phyloP scores from a whole-genome alignment of 2,888 invertebrate genomes.

The Eupithecia pulchellata region DNA sequence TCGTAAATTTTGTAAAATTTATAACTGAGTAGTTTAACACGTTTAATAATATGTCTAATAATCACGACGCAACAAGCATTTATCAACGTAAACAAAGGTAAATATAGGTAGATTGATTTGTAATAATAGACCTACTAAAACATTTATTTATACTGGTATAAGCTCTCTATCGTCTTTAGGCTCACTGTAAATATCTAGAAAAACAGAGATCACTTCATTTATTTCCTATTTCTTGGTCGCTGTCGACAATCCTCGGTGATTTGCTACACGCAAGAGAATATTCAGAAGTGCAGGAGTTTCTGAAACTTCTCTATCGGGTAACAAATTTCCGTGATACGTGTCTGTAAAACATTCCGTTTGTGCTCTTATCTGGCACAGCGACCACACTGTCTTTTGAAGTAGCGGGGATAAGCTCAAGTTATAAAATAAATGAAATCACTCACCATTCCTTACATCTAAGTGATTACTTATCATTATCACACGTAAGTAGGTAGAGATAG shows the following conservation, averaged over 20 bases:
- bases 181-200: slow-evolving; percentile 72
- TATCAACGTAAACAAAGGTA: slow-evolving; percentile 81
- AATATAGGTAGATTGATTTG: slow-evolving; percentile 77
- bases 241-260: slow-evolving; percentile 16
- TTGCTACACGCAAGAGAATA: slow-evolving; percentile 27
- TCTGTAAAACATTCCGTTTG: slow-evolving; percentile 15
- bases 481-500: slow-evolving; percentile 38
- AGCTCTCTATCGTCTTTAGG: slow-evolving; percentile 83
- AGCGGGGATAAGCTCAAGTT: slow-evolving; percentile 59
- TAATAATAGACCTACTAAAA: slow-evolving; percentile 81
- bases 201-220: slow-evolving; percentile 68
- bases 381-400: slow-evolving; percentile 35
- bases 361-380: slow-evolving; percentile 26
- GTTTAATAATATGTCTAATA: slow-evolving; percentile 70
- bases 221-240: slow-evolving; percentile 27
- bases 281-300: slow-evolving; percentile 39
- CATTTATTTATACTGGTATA: slow-evolving; percentile 78
- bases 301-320: slow-evolving; percentile 23
- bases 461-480: slow-evolving; percentile 53
- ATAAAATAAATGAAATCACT: slow-evolving; percentile 55
- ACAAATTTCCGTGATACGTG: slow-evolving; percentile 21
- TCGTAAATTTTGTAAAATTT: slow-evolving; percentile 50
- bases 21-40: slow-evolving; percentile 54
- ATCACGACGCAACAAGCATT: slow-evolving; percentile 79
- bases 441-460: slow-evolving; percentile 52